phyloP scores from a whole-genome alignment of 2,888 invertebrate species.

The Heliconius ethilla region DNA sequence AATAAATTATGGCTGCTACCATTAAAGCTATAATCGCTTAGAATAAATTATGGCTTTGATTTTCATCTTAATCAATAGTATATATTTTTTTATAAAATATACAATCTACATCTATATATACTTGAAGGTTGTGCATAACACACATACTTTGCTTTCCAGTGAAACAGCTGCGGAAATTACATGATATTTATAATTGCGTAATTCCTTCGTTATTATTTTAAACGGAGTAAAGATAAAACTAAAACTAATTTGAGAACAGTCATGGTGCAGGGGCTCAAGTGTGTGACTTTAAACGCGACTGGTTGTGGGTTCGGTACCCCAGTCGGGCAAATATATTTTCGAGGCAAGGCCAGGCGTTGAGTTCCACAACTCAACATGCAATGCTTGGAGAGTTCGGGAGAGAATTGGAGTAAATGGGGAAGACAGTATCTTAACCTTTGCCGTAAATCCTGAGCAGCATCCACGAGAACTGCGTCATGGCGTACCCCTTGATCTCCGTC shows the following conservation, averaged over 20 bases:
- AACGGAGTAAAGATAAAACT: background rate
- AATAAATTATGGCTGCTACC: background rate
- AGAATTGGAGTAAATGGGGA: too few species aligned
- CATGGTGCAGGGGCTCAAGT: too few species aligned
- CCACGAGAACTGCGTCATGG: constrained; percentile 95
- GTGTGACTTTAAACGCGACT: too few species aligned
- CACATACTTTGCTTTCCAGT: background rate
- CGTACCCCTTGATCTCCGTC: constrained; percentile 92
- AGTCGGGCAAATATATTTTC: too few species aligned
- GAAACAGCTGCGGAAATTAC: constrained; percentile 6
- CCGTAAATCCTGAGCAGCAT: constrained; percentile 90
- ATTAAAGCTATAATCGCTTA: background rate
- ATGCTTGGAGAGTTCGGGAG: too few species aligned
- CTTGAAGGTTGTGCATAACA: constrained; percentile 1
- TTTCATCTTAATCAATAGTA: background rate
- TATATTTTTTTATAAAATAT: background rate
- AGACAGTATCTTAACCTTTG: constrained; percentile 80
- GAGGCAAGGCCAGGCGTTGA: too few species aligned
- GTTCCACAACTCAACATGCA: too few species aligned
- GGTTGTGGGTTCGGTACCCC: too few species aligned
- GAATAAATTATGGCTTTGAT: background rate
- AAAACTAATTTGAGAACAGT: background rate
- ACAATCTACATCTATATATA: background rate
- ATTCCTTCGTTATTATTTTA: constrained; percentile 4
- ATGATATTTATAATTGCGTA: background rate